Conservation (phyloP, 2,113 vertebrate genomes). For the Psephotus haematonotus region DNA sequence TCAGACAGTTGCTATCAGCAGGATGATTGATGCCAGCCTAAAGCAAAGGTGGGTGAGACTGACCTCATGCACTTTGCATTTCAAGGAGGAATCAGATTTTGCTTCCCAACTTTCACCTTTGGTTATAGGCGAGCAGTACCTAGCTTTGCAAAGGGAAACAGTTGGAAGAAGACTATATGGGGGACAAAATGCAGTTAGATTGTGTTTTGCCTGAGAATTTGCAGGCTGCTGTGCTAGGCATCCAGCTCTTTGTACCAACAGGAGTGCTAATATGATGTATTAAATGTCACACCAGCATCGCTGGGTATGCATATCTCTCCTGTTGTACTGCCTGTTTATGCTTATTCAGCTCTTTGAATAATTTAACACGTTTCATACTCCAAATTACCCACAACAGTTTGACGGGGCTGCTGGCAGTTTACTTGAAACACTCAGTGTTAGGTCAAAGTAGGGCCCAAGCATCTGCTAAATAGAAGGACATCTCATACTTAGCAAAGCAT, state of each 20-base stretch:
- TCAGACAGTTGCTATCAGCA: background rate
- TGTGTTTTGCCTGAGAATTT: slow-evolving; percentile 8
- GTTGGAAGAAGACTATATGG: background rate
- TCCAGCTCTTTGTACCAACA: slow-evolving; percentile 78
- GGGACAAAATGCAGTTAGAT: background rate
- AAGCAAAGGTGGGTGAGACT: background rate
- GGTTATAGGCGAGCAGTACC: background rate
- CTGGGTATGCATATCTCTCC: slow-evolving; percentile 81
- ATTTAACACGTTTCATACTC: slow-evolving; percentile 89
- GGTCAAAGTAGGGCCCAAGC: slow-evolving; percentile 80
- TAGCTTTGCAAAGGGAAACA: background rate
- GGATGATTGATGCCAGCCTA: background rate
- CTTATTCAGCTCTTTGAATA: slow-evolving; percentile 96
- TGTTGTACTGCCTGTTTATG: slow-evolving; percentile 83
- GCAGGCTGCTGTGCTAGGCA: slow-evolving; percentile 38
- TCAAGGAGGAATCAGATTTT: slow-evolving; percentile 3
- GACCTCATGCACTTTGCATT: background rate
- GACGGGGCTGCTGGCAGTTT: slow-evolving; percentile 83
- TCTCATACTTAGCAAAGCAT: slow-evolving; percentile 75
- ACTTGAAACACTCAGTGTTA: slow-evolving; percentile 81
- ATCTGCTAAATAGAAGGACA: slow-evolving; percentile 80
- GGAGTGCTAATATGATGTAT: slow-evolving; percentile 90
- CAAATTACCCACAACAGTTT: slow-evolving; percentile 89
- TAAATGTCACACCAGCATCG: slow-evolving; percentile 85
- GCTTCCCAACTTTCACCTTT: slow-evolving; percentile 11